Evolutionary conservation across 2,113 vertebrate species (phyloP).

Genomic region (Alosa alosa): DNA sequence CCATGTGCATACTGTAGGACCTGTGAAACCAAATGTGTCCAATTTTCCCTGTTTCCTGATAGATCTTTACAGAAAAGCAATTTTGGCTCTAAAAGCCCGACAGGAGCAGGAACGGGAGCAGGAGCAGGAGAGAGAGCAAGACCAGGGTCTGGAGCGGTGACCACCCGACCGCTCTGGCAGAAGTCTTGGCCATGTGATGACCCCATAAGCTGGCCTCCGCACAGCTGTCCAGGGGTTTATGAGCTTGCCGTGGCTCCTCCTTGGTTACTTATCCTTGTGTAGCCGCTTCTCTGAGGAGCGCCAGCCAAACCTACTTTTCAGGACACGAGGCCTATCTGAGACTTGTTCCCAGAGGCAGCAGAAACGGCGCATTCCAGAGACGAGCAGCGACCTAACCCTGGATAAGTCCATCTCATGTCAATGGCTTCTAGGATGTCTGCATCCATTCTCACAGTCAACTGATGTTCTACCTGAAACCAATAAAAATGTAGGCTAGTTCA

Average conservation of each 20-base stretch:
- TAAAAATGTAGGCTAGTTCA: background rate
- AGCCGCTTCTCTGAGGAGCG: background rate
- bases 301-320: background rate
- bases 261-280: background rate
- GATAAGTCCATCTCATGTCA: background rate
- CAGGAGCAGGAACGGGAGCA: conserved; percentile 69
- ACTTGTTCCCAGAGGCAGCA: background rate
- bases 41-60: conserved; percentile 36
- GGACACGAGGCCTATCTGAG: background rate
- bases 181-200: background rate
- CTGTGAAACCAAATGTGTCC: background rate
- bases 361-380: background rate
- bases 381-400: background rate
- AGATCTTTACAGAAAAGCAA: conserved; percentile 85
- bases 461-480: background rate
- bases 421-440: background rate
- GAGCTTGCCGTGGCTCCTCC: background rate
- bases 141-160: background rate
- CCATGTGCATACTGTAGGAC: background rate
- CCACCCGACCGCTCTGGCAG: background rate
- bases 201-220: background rate
- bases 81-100: conserved; percentile 81
- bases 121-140: background rate
- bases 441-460: no score
- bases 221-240: conserved; percentile 3